Evolutionary conservation across 2,113 vertebrate genomes (phyloP).

Genomic region (Kryptolebias marmoratus): DNA sequence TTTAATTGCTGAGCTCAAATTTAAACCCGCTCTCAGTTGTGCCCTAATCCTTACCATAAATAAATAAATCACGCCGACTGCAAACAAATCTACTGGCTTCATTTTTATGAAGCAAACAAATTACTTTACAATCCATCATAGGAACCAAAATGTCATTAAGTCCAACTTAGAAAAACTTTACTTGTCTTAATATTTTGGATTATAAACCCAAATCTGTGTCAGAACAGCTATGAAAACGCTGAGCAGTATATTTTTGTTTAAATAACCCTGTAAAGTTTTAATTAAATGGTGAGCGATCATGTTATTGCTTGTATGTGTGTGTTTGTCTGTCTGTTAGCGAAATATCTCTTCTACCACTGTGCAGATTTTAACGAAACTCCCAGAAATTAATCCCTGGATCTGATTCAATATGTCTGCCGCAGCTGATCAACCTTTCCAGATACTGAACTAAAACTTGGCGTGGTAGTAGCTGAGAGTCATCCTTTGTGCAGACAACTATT

Average conservation of each 20-base stretch:
- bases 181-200: conserved; percentile 37
- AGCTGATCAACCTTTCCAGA: no score
- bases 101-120: conserved; percentile 14
- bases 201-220: conserved; percentile 35
- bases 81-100: background rate
- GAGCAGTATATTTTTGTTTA: conserved; percentile 18
- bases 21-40: conserved; percentile 32
- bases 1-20: conserved; percentile 40
- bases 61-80: conserved; percentile 1
- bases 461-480: no score
- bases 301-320: no score
- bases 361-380: no score
- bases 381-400: no score
- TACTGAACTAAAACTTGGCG: no score
- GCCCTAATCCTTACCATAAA: conserved; percentile 32
- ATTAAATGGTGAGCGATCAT: no score
- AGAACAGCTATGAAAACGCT: conserved; percentile 30
- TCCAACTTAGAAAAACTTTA: background rate
- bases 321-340: no score
- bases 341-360: no score
- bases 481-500: no score
- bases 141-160: conserved; percentile 43
- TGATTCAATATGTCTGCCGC: no score
- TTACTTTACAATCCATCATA: conserved; percentile 47
- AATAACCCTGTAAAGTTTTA: background rate